Evolutionary conservation across 2,797 vertebrate genomes (phyloP), one percentile per base, ranked within the genome.

Genomic region (Nyctalus aviator): DNA sequence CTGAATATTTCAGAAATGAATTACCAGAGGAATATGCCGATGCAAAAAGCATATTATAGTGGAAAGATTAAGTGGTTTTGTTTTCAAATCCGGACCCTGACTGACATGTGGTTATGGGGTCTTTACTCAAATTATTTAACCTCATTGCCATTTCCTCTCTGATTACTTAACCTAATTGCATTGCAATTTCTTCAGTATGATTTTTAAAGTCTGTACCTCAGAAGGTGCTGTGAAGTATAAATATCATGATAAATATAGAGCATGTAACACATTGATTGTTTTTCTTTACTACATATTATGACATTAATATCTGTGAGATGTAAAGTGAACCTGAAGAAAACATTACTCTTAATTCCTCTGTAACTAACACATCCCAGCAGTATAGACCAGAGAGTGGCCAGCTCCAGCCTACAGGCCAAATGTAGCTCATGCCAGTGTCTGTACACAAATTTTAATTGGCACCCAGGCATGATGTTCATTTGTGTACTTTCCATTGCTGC

Each of bases 71-170:
- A 75, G 20, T 7, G 2, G 2, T 84, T 84, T 88, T 30, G 15
- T 69, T 84, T 90, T 53, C 3, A 83, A 41, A 82, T 89, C 15
- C 12, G 57, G 44, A 73, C 27, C 82, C 12, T 69, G 41, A 68
- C 2, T 2, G 35, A 62, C 2, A 6, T 0, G 37, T n/a, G 4
- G 3, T 7, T 25, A 32, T 14, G 2, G 12, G 35, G 6, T 11
- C 13, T 79, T 25, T 25, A 23, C 5, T 81, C 12, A 64, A 32
- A 23, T 35, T 64, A 66, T 59, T 86, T 87, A 73, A 32, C 6
- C 11, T 25, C 0, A 32, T 20, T 71, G 8, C 48, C 41, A 48
- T 84, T 88, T 91, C 5, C 7, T 94, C 53, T 62, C 12, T 62
- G 25, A 23, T 35, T 64, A 66, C 48, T 86, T 84, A 73, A 32